A percentile compares a stretch with the other conserved stretches of the same genome.
phyloP scores from a whole-genome alignment of 2,797 vertebrate genomes.

The Chanos chanos region DNA sequence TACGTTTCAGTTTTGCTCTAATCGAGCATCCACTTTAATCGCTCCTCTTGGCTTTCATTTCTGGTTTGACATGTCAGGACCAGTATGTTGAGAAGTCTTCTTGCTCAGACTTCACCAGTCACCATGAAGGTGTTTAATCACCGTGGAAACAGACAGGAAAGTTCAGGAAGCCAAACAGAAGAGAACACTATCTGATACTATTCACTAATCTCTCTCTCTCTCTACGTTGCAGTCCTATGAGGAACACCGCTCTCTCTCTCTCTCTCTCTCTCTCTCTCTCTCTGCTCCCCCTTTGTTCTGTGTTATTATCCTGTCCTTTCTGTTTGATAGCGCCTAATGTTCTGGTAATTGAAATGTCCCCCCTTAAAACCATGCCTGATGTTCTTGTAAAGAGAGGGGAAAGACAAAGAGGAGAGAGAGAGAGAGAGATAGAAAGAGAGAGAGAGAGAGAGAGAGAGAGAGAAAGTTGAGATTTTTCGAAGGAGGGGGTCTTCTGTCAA shows the following conservation, averaged over 20 bases:
- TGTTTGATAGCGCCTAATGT: conserved; percentile 8
- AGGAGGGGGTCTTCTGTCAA: not conserved
- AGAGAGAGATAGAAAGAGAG: not conserved
- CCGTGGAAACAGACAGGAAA: not conserved
- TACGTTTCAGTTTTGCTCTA: conserved; percentile 20
- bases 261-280: not conserved
- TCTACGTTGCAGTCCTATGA: conserved; percentile 14
- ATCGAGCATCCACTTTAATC: conserved; percentile 11
- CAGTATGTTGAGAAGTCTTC: not conserved
- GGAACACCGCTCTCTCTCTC: not conserved
- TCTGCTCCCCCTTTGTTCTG: not conserved
- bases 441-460: not conserved
- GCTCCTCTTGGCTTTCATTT: too few relatives aligned
- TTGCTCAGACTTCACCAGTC: conserved; percentile 3
- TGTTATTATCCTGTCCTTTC: conserved; percentile 16
- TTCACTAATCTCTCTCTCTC: conserved; percentile 31
- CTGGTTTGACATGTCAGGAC: conserved; percentile 21
- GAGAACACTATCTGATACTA: conserved; percentile 20
- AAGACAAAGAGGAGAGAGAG: not conserved
- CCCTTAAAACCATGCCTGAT: conserved; percentile 17
- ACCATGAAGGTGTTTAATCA: too few relatives aligned
- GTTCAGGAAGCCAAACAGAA: conserved; percentile 1
- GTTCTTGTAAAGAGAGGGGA: conserved; percentile 7
- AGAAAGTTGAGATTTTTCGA: not conserved
- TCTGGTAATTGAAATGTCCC: conserved; percentile 29